Percentiles rank a stretch among this genome's conserved stretches.
Evolutionary conservation across 2,888 invertebrate species (phyloP).

Genomic region (Melieria crassipennis): DNA sequence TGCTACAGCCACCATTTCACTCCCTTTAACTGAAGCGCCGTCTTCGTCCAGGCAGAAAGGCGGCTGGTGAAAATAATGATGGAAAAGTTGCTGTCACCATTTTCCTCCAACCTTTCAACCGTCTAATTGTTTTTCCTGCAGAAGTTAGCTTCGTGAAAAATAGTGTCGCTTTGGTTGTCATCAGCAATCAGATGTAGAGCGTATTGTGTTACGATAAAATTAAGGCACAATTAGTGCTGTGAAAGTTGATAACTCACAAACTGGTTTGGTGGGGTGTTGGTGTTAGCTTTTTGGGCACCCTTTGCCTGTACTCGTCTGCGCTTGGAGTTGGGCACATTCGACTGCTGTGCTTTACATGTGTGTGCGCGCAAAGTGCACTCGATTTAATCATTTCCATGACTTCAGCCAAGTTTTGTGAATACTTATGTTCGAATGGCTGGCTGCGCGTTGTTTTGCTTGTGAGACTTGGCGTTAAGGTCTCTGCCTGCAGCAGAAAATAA

Average conservation of each 20-base stretch:
- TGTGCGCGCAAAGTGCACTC: too few relatives aligned
- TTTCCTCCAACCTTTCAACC: background rate
- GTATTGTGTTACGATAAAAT: background rate
- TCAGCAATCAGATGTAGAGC: background rate
- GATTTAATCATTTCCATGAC: background rate
- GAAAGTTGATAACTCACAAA: background rate
- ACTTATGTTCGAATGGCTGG: too few relatives aligned
- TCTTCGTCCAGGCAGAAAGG: too few relatives aligned
- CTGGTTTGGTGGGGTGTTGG: background rate
- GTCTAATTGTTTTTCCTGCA: background rate
- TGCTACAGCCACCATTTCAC: background rate
- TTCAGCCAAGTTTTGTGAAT: background rate
- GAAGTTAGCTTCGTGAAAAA: background rate
- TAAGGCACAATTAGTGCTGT: constrained; percentile 1
- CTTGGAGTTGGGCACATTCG: too few relatives aligned
- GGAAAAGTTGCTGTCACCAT: background rate
- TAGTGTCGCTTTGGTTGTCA: background rate
- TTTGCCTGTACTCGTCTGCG: too few relatives aligned
- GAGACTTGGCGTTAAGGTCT: too few relatives aligned
- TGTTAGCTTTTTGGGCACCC: background rate
- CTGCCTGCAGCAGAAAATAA: too few relatives aligned
- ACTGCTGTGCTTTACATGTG: too few relatives aligned
- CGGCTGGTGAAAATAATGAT: too few relatives aligned
- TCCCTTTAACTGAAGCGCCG: background rate
- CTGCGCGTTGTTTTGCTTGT: too few relatives aligned